phyloP scores from a whole-genome alignment of 2,113 vertebrate genomes.

The Dendropsophus ebraccatus region DNA sequence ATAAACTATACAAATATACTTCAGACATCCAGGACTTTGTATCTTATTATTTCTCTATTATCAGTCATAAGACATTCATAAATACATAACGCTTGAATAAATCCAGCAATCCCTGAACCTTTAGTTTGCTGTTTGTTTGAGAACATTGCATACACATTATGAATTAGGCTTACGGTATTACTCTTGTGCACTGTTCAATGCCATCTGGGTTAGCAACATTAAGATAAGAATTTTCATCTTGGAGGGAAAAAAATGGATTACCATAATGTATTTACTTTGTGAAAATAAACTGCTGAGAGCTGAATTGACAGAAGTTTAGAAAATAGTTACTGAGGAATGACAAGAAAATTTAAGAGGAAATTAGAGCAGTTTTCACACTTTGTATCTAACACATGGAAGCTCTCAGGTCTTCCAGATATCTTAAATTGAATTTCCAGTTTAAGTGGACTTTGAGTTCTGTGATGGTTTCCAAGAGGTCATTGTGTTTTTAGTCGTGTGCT shows the following conservation, averaged over 20 bases:
- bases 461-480: constrained; percentile 25
- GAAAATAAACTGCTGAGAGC: constrained; percentile 20
- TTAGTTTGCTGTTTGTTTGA: constrained; percentile 12
- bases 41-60: constrained; percentile 44
- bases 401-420: background rate
- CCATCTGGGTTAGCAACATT: constrained; percentile 8
- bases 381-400: background rate
- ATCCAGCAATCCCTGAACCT: constrained; percentile 9
- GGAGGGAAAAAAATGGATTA: background rate
- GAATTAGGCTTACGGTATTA: background rate
- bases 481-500: background rate
- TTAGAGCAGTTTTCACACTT: background rate
- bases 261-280: constrained; percentile 33
- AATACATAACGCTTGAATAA: background rate
- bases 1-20: constrained; percentile 2
- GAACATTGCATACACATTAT: constrained; percentile 10
- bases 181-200: constrained; percentile 6
- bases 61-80: constrained; percentile 25
- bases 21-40: constrained; percentile 6
- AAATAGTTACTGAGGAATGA: constrained; percentile 13
- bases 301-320: constrained; percentile 33
- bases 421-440: constrained; percentile 22
- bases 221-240: constrained; percentile 25
- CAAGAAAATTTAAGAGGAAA: background rate
- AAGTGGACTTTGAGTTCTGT: constrained; percentile 4